phyloP scores from a whole-genome alignment of 2,888 invertebrate genomes.

The Spodoptera littoralis region DNA sequence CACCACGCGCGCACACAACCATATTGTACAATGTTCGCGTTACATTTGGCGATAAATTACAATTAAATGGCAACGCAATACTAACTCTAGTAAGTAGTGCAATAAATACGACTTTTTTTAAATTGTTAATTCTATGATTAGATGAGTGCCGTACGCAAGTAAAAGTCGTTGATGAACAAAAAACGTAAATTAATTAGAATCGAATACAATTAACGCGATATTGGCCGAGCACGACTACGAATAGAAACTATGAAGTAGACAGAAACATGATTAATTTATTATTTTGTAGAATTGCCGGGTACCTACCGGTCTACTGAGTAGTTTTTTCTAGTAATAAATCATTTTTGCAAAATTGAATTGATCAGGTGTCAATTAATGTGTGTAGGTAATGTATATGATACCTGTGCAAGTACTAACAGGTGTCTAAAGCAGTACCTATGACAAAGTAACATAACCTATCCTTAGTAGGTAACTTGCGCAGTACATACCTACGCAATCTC shows the following conservation, averaged over 20 bases:
- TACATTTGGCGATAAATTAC: constrained; percentile 58
- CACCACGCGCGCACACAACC: constrained; percentile 40
- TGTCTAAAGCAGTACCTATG: not conserved
- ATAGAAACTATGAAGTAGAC: constrained; percentile 20
- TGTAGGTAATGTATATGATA: not conserved
- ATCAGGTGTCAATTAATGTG: too few relatives aligned
- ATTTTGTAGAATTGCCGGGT: constrained; percentile 3
- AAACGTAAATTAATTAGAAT: constrained; percentile 40
- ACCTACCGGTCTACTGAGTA: too few relatives aligned
- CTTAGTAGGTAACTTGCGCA: too few relatives aligned
- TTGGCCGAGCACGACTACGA: constrained; percentile 21
- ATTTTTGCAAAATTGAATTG: too few relatives aligned
- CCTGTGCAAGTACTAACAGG: not conserved
- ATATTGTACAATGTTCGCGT: constrained; percentile 48
- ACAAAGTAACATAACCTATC: too few relatives aligned
- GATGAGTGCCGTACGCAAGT: constrained; percentile 26
- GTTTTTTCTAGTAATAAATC: too few relatives aligned
- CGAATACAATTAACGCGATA: constrained; percentile 35
- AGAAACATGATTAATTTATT: constrained; percentile 30
- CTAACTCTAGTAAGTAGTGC: constrained; percentile 45
- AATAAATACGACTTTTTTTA: constrained; percentile 44
- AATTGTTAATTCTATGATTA: constrained; percentile 43
- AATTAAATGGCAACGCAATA: constrained; percentile 52
- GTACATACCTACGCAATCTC: too few relatives aligned
- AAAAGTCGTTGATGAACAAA: constrained; percentile 15